Conservation (phyloP, 2,888 invertebrate genomes). For the Erebia palarica region DNA sequence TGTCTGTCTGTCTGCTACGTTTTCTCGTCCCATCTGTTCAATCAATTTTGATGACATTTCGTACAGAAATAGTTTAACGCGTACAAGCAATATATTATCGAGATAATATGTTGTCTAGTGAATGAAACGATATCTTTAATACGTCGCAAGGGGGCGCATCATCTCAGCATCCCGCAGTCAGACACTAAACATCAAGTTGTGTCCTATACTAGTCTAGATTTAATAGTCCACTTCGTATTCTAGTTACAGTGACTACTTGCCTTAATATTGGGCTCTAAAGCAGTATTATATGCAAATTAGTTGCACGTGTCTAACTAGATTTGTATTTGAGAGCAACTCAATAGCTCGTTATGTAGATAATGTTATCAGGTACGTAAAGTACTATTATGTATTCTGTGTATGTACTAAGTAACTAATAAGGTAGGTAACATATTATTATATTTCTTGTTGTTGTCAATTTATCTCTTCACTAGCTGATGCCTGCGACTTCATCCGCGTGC, state of each 20-base stretch:
- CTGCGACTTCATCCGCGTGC: too few relatives aligned
- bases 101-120: too few relatives aligned
- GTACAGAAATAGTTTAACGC: too few relatives aligned
- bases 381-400: too few relatives aligned
- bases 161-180: slow-evolving; percentile 20
- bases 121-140: neutral
- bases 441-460: too few relatives aligned
- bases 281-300: slow-evolving; percentile 30
- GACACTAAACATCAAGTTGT: slow-evolving; percentile 38
- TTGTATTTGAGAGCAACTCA: slow-evolving; percentile 14
- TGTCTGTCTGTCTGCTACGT: too few relatives aligned
- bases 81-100: too few relatives aligned
- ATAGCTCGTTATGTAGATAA: slow-evolving; percentile 1
- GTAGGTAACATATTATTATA: too few relatives aligned
- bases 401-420: too few relatives aligned
- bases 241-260: slow-evolving; percentile 37
- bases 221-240: slow-evolving; percentile 43
- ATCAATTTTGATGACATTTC: too few relatives aligned
- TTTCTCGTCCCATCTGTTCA: too few relatives aligned
- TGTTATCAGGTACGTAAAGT: neutral
- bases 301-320: slow-evolving; percentile 20
- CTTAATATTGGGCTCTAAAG: slow-evolving; percentile 32
- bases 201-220: slow-evolving; percentile 36
- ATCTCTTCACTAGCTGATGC: too few relatives aligned
- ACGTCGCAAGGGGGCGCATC: slow-evolving; percentile 8